These are phyloP conservation scores for Oriolus oriolus DNA, from an alignment of 2,113 vertebrate species.

Conservation along the genomic window DNA sequence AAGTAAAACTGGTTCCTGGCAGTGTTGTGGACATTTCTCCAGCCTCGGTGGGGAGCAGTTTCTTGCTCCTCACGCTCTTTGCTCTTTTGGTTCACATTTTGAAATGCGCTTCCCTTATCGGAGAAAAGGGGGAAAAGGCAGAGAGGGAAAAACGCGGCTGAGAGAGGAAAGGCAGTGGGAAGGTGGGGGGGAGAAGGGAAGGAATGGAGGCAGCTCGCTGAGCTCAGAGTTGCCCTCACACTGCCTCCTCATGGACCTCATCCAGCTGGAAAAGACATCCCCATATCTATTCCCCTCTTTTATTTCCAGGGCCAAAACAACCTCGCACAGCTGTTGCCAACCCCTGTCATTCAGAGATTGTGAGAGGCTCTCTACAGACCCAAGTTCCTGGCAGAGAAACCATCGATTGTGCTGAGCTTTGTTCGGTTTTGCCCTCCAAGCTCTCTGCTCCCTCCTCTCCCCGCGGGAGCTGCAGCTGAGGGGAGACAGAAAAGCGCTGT, in stretches of 20 bases:
- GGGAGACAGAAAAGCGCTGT: conserved; percentile 34
- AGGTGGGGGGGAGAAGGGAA: background rate
- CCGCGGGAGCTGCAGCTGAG: background rate
- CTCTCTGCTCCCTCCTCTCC: background rate
- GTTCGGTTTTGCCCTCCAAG: background rate
- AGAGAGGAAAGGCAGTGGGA: background rate
- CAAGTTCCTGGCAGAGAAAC: background rate
- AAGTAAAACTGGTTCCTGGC: background rate
- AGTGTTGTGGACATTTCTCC: background rate
- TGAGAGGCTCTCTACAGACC: background rate
- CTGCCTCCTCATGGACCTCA: background rate
- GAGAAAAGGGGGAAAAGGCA: background rate
- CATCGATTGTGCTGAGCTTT: background rate
- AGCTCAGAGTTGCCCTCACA: background rate
- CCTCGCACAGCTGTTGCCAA: background rate
- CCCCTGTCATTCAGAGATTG: background rate
- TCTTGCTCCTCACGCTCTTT: background rate
- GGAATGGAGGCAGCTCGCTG: fast-evolving
- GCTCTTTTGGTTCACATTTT: background rate
- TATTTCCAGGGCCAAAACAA: background rate
- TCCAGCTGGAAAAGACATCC: background rate
- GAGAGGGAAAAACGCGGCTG: background rate
- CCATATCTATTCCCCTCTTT: background rate
- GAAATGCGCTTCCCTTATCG: background rate
- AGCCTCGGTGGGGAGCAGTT: background rate